Evolutionary conservation across 2,888 invertebrate genomes (phyloP).

Genomic region (Acanthosepion esculentum): DNA sequence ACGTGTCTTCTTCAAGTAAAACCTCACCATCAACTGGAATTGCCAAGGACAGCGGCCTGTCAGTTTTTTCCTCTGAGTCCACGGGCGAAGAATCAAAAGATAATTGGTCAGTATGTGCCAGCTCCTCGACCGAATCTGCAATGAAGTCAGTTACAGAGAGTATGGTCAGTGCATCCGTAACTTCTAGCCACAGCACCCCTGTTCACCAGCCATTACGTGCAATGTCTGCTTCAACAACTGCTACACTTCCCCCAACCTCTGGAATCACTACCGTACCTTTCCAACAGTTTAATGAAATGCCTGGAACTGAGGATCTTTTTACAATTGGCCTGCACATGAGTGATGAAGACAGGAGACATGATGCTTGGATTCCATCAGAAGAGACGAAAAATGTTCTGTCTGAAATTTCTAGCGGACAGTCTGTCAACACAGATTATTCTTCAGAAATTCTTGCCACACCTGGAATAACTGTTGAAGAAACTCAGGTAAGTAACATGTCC

Average conservation of each 20-base stretch:
- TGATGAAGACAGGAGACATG: conserved; percentile 69
- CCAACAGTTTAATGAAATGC: conserved; percentile 51
- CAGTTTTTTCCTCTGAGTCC: not conserved
- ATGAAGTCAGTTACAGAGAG: not conserved
- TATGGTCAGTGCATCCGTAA: not conserved
- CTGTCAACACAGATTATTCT: conserved; percentile 83
- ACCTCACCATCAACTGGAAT: not conserved
- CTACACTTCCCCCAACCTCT: conserved; percentile 48
- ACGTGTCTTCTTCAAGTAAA: conserved; percentile 42
- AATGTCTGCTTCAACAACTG: conserved; percentile 36
- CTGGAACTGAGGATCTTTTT: conserved; percentile 64
- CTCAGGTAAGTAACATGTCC: conserved; percentile 84
- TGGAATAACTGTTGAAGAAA: conserved; percentile 86
- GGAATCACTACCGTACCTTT: conserved; percentile 51
- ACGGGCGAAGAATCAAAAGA: not conserved
- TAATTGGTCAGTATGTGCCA: not conserved
- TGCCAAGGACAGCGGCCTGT: not conserved
- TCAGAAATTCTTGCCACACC: conserved; percentile 88
- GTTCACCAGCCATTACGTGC: conserved; percentile 53
- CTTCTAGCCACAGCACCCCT: conserved; percentile 56
- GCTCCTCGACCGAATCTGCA: not conserved
- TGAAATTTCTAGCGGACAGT: conserved; percentile 80
- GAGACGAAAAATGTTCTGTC: conserved; percentile 80
- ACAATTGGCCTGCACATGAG: conserved; percentile 70
- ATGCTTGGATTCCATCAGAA: conserved; percentile 86